Base-by-base conservation (phyloP, 2,888 invertebrate species). In the Aphidius colemani region DNA sequence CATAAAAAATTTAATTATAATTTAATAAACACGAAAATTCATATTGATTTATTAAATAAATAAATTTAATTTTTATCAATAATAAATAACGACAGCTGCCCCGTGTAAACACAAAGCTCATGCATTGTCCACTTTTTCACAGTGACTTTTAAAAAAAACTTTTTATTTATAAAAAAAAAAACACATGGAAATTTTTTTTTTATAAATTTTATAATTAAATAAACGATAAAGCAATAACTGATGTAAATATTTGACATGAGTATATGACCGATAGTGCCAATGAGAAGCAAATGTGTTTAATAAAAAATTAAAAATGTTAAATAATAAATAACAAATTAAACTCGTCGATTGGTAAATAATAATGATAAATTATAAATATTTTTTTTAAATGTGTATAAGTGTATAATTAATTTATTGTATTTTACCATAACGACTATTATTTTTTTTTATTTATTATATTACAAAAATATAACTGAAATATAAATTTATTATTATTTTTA, bases 51-150 rank as follows among this genome's bases (percentile, higher is more conserved):
- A 18, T 18, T 18, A 18, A 18, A 18, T 18, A 18, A 18, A 18
- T 18, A 18, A 18, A 18, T 18, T 18, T 18, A 56, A 56, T 45
- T 18, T 30, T 18, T 43, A 45, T 39, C 30, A 45, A 56, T 56
- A 8, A 18, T n/a, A 30, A 53, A 64, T 59, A 73, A 72, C 66
- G 78, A 80, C 73, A 79, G 77, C 82, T 82, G 82, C 82, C 81
- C 81, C 81, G 78, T 79, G 80, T 73, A 78, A 76, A 75, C 77
- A 79, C 79, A 80, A 78, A 80, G 71, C 74, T 76, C 82, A 82
- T 82, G 82, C 82, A 82, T 78, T 79, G 79, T 76, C 30, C 30
- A 30, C 30, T 30, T 30, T 30, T 30, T 30, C 30, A 30, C 30
- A 30, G 30, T 49, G 13, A 80, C 76, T 76, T 74, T 72, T 74